Evolutionary conservation across 2,888 invertebrate genomes (phyloP).

Genomic region (Orchesellides sinensis): DNA sequence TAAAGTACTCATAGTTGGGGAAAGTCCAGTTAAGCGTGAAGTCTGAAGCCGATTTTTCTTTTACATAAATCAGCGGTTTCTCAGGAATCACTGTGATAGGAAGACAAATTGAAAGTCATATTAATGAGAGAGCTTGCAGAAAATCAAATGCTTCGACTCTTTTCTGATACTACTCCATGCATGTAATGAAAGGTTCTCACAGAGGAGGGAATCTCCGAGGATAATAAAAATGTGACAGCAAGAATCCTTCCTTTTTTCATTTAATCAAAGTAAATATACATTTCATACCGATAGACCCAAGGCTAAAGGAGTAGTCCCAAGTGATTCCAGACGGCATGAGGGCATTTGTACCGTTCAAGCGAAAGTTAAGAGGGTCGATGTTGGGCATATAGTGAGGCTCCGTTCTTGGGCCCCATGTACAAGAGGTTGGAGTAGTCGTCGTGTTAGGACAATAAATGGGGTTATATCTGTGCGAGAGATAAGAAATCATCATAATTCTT

Average conservation of each 20-base stretch:
- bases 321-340: conserved; percentile 76
- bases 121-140: too few species aligned
- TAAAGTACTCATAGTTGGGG: conserved; percentile 65
- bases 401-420: conserved; percentile 78
- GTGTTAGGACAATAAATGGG: conserved; percentile 52
- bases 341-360: conserved; percentile 81
- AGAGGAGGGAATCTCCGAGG: too few species aligned
- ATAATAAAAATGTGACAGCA: too few species aligned
- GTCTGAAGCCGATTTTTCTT: conserved; percentile 26
- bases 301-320: conserved; percentile 57
- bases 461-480: conserved; percentile 12
- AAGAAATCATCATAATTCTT: conserved; percentile 39
- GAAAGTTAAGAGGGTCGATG: conserved; percentile 80
- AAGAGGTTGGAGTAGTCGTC: conserved; percentile 58
- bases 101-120: background rate
- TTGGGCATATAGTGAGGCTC: conserved; percentile 80
- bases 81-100: conserved; percentile 69
- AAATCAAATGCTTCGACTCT: background rate
- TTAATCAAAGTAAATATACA: conserved; percentile 6
- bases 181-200: too few species aligned
- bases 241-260: background rate
- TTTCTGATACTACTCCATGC: background rate
- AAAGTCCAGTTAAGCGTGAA: conserved; percentile 70
- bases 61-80: conserved; percentile 43
- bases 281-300: conserved; percentile 60